Evolutionary conservation across 1,140 invertebrate genomes (phyloP), one percentile per base, ranked within the genome.

Genomic region (Apocrypta bakeri): DNA sequence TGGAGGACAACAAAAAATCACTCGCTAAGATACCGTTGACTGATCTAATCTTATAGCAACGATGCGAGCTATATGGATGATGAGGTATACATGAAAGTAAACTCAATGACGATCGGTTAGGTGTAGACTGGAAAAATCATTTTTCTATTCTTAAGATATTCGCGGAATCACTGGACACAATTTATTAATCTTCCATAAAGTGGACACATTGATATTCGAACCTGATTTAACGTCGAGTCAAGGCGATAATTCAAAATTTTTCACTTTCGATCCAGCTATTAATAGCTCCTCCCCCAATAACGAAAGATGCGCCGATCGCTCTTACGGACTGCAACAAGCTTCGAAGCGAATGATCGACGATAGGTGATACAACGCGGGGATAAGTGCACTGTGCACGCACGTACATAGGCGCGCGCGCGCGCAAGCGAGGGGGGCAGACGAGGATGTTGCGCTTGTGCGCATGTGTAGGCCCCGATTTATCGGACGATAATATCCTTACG

Each of bases 401-500:
- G 4, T 17, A 48, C 40, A 42, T 17, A 66, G 64, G n/a, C 9
- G 6, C n/a, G n/a, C n/a, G n/a, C n/a, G n/a, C n/a, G n/a, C n/a
- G n/a, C n/a, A n/a, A n/a, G 21, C 11, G 37, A 85, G 85, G 37
- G 72, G 82, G 86, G 85, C 84, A 81, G 84, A 77, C 78, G 80
- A 75, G 77, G 83, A 87, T 85, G 84, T 42, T 73, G 64, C 31
- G 74, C 69, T 40, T 64, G 40, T n/a, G n/a, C n/a, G n/a, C 71
- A 78, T 76, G 85, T 84, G 86, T 87, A 88, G 86, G 86, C 77
- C 81, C 82, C 85, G 89, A 90, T 89, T 90, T 90, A 90, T 90
- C 87, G 86, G 86, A 85, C 87, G 89, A 89, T 89, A 88, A 88
- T 89, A 88, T 86, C 85, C 85, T 90, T 89, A 88, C 85, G 88